Evolutionary conservation across 2,888 invertebrate genomes (phyloP).

Genomic region (Pseudococcus jackbeardsleyi): DNA sequence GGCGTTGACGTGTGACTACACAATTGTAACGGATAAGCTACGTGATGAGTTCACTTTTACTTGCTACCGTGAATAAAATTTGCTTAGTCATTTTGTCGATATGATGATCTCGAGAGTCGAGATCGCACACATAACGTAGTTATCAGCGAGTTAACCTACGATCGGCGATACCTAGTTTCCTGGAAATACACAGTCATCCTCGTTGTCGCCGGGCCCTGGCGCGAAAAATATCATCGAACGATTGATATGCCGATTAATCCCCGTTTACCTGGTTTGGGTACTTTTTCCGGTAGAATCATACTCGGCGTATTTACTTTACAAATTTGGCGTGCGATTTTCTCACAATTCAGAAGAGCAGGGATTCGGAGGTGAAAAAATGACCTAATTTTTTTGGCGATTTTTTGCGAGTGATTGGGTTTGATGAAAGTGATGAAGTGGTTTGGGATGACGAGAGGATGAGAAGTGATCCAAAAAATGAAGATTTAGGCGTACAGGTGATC

Average conservation of each 20-base stretch:
- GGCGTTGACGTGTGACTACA: neutral
- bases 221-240: neutral
- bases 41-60: conserved; percentile 21
- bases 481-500: no score
- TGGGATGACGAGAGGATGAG: no score
- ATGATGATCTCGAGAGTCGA: neutral
- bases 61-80: neutral
- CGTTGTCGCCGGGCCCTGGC: neutral
- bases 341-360: no score
- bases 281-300: neutral
- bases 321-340: no score
- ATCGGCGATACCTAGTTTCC: neutral
- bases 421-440: no score
- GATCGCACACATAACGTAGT: neutral
- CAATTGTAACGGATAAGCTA: neutral
- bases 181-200: neutral
- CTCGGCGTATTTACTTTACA: no score
- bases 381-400: no score
- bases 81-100: conserved; percentile 25
- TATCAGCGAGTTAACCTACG: neutral
- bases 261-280: neutral
- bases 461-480: no score
- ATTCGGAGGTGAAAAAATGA: no score
- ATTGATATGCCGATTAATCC: neutral
- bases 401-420: no score